Evolutionary conservation across 2,797 vertebrate genomes (phyloP), one percentile per base, ranked within the genome.

Genomic region (Coregonus sp.): DNA sequence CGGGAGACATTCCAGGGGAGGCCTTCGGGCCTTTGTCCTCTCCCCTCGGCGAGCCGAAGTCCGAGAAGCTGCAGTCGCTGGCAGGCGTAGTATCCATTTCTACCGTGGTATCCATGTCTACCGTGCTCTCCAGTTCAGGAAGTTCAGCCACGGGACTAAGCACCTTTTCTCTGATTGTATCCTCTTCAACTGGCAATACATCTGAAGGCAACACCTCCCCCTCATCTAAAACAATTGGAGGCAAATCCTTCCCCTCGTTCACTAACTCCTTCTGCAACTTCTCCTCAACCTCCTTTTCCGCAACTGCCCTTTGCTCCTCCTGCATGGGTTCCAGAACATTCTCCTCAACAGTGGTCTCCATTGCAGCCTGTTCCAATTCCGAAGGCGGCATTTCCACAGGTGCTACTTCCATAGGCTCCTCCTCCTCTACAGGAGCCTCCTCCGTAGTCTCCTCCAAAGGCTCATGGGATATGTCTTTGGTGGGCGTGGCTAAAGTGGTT

Each of bases 81-180:
- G 89, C 84, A 16, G 94, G 90, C 56, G 91, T 86, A 31, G 88
- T 89, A 59, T 93, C 92, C 90, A 93, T 93, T 33, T 90, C 92
- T 70, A 92, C 63, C 15, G 86, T 85, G 3, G 82, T 56, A 35
- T 92, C 89, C 70, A 91, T 72, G 5, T 92, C 92, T 56, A 89
- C 14, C 5, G 79, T 89, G 91, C 77, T 61, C 84, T 93, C 87
- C 61, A 80, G 63, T n/a, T 83, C 77, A 0, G 75, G 76, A 59
- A n/a, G 56, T 59, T n/a, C 56, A 59, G 56, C 16, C 56, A 59
- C 5, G 18, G 56, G 6, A 59, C 56, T 6, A 59, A 20, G 56
- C 18, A 20, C 56, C 56, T 6, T 59, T 18, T 59, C n/a, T 59
- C 14, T 15, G 14, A 59, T 54, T 54, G 52, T 59, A n/a, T 18